These are phyloP conservation scores for Cynocephalus volans DNA, from an alignment of 2,113 vertebrate species.

Conservation along the genomic window DNA sequence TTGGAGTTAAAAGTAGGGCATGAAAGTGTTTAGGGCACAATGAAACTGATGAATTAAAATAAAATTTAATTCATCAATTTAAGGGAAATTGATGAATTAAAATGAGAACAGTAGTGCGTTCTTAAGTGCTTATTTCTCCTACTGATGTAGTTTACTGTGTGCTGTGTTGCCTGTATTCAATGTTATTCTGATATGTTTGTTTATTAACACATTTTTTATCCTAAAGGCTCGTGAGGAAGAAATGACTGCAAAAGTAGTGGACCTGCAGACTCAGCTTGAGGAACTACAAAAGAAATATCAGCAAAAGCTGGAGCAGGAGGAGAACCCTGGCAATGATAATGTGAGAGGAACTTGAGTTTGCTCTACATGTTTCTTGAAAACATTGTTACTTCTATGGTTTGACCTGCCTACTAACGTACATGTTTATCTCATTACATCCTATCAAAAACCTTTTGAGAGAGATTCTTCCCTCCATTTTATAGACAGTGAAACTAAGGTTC, in stretches of 20 bases:
- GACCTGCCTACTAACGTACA: rapidly evolving
- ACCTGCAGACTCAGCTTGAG: conserved; percentile 94
- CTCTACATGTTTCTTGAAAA: not conserved
- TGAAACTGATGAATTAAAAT: not conserved
- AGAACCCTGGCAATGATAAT: conserved; percentile 84
- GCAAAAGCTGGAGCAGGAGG: conserved; percentile 82
- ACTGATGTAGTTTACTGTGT: not conserved
- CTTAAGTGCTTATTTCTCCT: not conserved
- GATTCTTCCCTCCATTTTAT: not conserved
- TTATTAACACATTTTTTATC: conserved; percentile 45
- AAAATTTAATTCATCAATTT: not conserved
- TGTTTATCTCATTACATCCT: not conserved
- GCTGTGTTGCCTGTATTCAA: not conserved
- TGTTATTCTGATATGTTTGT: not conserved
- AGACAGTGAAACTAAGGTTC: not conserved
- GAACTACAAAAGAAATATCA: conserved; percentile 89
- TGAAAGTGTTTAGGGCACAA: not conserved
- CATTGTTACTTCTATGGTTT: not conserved
- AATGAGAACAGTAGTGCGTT: not conserved
- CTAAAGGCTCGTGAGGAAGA: conserved; percentile 96
- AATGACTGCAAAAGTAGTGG: conserved; percentile 95
- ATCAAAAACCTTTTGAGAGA: not conserved
- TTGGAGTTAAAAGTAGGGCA: not conserved
- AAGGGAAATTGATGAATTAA: not conserved
- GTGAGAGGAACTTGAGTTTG: conserved; percentile 85